These are phyloP conservation scores for Falco peregrinus DNA, from an alignment of 2,797 vertebrate genomes.

Conservation along the genomic window DNA sequence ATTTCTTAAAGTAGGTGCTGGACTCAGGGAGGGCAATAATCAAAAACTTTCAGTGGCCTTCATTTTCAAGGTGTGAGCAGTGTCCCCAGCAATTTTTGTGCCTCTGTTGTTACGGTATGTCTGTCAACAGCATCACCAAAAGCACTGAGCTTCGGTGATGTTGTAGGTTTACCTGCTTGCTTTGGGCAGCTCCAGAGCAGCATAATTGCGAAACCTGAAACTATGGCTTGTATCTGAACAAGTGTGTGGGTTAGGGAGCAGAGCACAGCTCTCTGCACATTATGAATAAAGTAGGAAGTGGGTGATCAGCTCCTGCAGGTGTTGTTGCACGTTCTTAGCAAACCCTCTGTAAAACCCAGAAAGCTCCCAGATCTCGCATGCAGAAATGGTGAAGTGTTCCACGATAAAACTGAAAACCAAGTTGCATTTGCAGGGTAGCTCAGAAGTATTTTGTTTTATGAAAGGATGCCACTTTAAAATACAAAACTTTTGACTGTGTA, in stretches of 20 bases:
- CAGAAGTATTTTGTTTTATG: background rate
- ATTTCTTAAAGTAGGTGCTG: background rate
- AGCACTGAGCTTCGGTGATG: background rate
- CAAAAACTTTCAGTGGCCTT: background rate
- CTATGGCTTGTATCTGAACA: background rate
- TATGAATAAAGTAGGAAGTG: constrained; percentile 69
- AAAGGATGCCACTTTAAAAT: background rate
- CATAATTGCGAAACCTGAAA: constrained; percentile 29
- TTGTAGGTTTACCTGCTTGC: background rate
- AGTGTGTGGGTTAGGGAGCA: constrained; percentile 5
- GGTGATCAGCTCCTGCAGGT: constrained; percentile 40
- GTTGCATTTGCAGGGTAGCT: background rate
- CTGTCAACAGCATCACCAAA: background rate
- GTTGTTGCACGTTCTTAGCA: constrained; percentile 1
- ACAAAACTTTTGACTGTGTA: background rate
- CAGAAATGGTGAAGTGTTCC: background rate
- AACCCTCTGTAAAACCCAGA: background rate
- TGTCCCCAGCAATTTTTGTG: background rate
- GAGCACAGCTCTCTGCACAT: constrained; percentile 43
- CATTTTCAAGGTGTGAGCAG: background rate
- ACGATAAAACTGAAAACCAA: background rate
- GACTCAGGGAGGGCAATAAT: background rate
- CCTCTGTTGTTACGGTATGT: background rate
- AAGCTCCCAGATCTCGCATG: background rate
- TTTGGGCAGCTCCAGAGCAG: background rate